Evolutionary conservation across 2,113 vertebrate species (phyloP).

Genomic region (Chloebia gouldiae): DNA sequence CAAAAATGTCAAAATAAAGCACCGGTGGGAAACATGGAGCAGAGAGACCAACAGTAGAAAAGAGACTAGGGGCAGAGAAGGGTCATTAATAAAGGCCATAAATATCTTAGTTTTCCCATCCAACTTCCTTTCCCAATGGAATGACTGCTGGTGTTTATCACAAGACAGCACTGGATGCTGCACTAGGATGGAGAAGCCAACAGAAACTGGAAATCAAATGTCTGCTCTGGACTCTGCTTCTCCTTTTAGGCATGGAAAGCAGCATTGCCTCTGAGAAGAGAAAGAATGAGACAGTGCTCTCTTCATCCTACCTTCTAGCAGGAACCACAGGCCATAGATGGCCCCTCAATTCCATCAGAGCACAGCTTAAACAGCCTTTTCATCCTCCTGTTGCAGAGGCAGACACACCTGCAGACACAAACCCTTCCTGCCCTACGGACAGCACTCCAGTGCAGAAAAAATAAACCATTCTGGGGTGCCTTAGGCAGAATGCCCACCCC

Average conservation of each 20-base stretch:
- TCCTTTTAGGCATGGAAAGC: neutral
- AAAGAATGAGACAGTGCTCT: neutral
- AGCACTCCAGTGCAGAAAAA: neutral
- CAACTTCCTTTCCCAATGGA: neutral
- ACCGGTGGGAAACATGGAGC: neutral
- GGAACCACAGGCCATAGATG: neutral
- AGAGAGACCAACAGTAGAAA: neutral
- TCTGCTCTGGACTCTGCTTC: neutral
- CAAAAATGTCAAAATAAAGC: constrained; percentile 17
- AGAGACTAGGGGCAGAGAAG: neutral
- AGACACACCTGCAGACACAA: neutral
- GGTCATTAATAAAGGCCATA: neutral
- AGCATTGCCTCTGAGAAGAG: neutral
- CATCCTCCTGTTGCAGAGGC: neutral
- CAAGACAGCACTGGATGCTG: neutral
- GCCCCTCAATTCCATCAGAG: neutral
- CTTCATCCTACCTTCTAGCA: neutral
- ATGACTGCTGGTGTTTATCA: neutral
- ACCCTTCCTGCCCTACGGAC: neutral
- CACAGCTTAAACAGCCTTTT: neutral
- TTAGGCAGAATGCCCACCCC: neutral
- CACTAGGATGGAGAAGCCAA: neutral
- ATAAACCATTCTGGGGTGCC: neutral
- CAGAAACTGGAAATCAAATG: neutral
- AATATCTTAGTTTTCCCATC: neutral